Evolutionary conservation across 2,888 invertebrate species (phyloP), one percentile per base, ranked within the genome.

Genomic region (Agrenia bidenticulata): DNA sequence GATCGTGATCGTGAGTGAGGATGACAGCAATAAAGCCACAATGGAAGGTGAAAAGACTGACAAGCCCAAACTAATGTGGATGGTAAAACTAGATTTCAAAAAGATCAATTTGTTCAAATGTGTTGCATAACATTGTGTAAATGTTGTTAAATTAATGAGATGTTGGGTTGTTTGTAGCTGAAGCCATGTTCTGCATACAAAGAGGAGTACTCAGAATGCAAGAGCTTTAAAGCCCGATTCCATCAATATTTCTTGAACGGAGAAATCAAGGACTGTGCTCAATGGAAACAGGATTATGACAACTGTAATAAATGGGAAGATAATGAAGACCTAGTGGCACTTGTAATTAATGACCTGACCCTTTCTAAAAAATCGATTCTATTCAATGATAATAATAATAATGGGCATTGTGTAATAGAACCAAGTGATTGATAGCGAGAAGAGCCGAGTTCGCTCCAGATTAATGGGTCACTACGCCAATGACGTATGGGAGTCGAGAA

Each of bases 161-260:
- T n/a, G n/a, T n/a, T n/a, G n/a, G n/a, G 39, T 39, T 39, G 39
- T 39, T 11, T 39, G 39, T n/a, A 92, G 92, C 87, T 93, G 56
- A 83, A 90, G 75, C 87, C 88, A 5, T 92, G 92, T 79, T 80
- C 84, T n/a, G 77, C 85, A n/a, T 94, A 94, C 78, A 84, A 88
- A 76, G 89, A 88, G 60, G 93, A 94, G 81, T 91, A 90, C 77
- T 82, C 83, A 23, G 92, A 93, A 73, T 94, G 94, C 79, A 87
- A 81, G 59, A 87, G 89, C 75, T 81, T 90, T 21, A 86, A 81
- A 80, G 88, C 84, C 0, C 83, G 92, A 72, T 91, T 94, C 77
- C 88, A 94, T 79, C 94, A 94, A 80, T 89, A 91, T 79, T 95
- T 92, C 78, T 84, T 93, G 64, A 83, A 83, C 80, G 94, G 94